Evolutionary conservation across 2,888 invertebrate genomes (phyloP).

Genomic region (Amblyteles armatorius): DNA sequence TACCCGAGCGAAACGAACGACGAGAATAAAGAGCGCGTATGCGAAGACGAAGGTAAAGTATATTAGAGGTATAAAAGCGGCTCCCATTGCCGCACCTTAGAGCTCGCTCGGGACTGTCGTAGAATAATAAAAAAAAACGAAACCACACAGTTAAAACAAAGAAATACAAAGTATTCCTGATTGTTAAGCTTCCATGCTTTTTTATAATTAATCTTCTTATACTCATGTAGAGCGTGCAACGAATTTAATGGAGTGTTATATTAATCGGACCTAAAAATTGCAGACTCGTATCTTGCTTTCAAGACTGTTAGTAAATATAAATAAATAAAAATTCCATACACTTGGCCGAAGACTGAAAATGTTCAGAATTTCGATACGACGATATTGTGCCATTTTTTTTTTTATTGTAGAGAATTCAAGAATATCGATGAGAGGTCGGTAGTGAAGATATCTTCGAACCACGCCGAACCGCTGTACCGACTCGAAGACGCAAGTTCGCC

Average conservation of each 20-base stretch:
- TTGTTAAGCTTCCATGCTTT: too few species aligned
- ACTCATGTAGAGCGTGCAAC: too few species aligned
- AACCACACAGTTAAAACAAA: background rate
- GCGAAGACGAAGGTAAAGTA: conserved; percentile 38
- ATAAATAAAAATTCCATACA: too few species aligned
- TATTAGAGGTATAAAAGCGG: conserved; percentile 14
- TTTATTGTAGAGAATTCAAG: background rate
- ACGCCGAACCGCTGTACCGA: background rate
- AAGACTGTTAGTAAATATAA: background rate
- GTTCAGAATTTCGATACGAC: too few species aligned
- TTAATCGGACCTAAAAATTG: background rate
- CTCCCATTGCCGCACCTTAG: background rate
- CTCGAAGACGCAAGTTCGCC: background rate
- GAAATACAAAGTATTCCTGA: too few species aligned
- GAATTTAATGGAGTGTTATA: background rate
- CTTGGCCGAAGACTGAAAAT: too few species aligned
- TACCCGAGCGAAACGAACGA: conserved; percentile 66
- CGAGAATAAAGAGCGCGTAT: conserved; percentile 60
- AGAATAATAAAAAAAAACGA: background rate
- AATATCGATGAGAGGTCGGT: background rate
- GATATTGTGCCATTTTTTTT: too few species aligned
- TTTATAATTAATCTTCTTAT: too few species aligned
- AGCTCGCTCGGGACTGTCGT: background rate
- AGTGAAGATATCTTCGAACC: background rate
- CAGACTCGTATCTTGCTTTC: background rate